phyloP scores from a whole-genome alignment of 2,888 invertebrate genomes.

The Coenonympha arcania region DNA sequence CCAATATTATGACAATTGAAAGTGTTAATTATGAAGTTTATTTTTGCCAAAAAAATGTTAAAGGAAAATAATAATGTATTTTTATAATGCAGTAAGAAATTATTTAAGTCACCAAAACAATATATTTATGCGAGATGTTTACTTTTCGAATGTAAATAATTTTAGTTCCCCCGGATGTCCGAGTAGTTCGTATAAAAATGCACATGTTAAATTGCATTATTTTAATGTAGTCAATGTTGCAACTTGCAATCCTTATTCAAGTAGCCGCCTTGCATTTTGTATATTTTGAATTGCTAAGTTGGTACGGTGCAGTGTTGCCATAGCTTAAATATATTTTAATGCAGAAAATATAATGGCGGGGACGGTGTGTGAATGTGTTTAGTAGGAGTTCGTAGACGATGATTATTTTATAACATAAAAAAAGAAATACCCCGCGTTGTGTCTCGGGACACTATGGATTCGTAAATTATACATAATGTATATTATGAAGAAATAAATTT shows the following conservation, averaged over 20 bases:
- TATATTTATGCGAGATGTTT: slow-evolving; percentile 2
- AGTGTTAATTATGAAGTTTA: slow-evolving; percentile 7
- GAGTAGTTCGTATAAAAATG: slow-evolving; percentile 1
- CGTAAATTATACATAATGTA: slow-evolving; percentile 74
- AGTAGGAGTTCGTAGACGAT: slow-evolving; percentile 62
- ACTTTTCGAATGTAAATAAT: slow-evolving; percentile 19
- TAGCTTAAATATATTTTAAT: slow-evolving; percentile 60
- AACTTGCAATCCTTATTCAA: slow-evolving; percentile 23
- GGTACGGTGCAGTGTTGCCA: slow-evolving; percentile 33
- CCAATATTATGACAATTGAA: not conserved
- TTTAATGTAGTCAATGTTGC: slow-evolving; percentile 22
- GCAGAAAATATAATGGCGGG: slow-evolving; percentile 51
- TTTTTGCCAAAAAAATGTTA: slow-evolving; percentile 12
- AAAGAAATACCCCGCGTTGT: slow-evolving; percentile 55
- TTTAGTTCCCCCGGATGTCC: slow-evolving; percentile 20
- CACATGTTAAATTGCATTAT: slow-evolving; percentile 9
- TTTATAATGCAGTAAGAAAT: slow-evolving; percentile 10
- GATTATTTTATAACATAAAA: slow-evolving; percentile 70
- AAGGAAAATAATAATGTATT: slow-evolving; percentile 6
- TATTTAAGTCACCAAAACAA: not conserved
- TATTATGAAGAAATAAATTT: slow-evolving; percentile 74
- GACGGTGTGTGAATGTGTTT: slow-evolving; percentile 55
- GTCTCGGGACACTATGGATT: slow-evolving; percentile 72
- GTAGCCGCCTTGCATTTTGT: slow-evolving; percentile 29
- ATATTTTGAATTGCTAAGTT: slow-evolving; percentile 32